Evolutionary conservation across 2,888 invertebrate species (phyloP).

Genomic region (Candidula unifasciata): DNA sequence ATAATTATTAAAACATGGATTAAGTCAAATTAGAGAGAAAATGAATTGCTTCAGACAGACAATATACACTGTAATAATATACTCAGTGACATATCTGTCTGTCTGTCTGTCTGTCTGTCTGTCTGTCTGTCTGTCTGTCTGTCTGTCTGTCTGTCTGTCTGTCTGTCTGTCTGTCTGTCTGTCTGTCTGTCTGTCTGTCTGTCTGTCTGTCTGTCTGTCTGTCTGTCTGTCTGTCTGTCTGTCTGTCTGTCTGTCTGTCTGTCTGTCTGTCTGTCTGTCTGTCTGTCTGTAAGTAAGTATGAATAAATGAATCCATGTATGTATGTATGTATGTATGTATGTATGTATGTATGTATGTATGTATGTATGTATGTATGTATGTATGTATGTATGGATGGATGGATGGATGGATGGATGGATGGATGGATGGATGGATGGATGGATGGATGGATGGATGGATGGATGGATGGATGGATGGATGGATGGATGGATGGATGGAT

Average conservation of each 20-base stretch:
- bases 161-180: slow-evolving; percentile 28
- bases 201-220: slow-evolving; percentile 37
- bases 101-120: slow-evolving; percentile 11
- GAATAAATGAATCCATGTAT: no score
- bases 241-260: slow-evolving; percentile 23
- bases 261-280: slow-evolving; percentile 19
- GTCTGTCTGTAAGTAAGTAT: no score
- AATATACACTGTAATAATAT: no score
- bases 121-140: slow-evolving; percentile 19
- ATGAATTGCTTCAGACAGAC: no score
- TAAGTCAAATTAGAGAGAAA: no score
- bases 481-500: no score
- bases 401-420: not conserved
- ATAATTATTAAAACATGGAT: no score
- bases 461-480: no score
- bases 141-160: not conserved
- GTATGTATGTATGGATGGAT: no score
- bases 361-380: not conserved
- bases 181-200: slow-evolving; percentile 12
- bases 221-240: not conserved
- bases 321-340: not conserved
- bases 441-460: no score
- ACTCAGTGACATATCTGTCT: not conserved
- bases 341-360: not conserved
- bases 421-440: no score